Evolutionary conservation across 2,113 vertebrate species (phyloP).

Genomic region (Machaerirhynchus nigripectus): DNA sequence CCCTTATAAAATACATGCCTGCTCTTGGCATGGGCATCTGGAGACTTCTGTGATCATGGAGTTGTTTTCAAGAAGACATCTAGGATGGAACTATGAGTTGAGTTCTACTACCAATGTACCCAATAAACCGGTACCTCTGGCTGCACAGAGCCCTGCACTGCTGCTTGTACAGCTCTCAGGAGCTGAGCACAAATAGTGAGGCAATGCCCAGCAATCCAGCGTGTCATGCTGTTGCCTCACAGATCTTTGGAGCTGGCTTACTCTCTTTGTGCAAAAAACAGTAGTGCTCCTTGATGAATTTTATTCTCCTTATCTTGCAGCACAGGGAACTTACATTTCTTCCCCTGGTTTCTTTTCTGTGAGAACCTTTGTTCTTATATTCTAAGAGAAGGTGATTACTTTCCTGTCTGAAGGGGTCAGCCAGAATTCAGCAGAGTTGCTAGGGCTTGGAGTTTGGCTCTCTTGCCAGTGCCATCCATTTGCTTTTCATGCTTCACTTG

Average conservation of each 20-base stretch:
- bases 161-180: accelerated
- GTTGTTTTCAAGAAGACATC: background rate
- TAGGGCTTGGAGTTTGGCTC: background rate
- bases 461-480: background rate
- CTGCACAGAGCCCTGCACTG: accelerated
- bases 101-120: background rate
- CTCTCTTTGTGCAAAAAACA: background rate
- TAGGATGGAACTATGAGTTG: background rate
- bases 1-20: background rate
- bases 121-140: background rate
- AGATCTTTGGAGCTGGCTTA: background rate
- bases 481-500: background rate
- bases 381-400: background rate
- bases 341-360: background rate
- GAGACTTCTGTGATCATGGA: background rate
- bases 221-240: background rate
- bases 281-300: background rate
- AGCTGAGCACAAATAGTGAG: background rate
- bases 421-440: background rate
- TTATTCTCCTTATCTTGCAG: background rate
- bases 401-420: background rate
- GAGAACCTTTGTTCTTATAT: background rate
- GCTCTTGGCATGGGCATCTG: background rate
- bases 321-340: background rate
- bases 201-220: background rate